Base-by-base conservation (phyloP, 2,888 invertebrate genomes). In the Leptarthrus brevirostris region DNA sequence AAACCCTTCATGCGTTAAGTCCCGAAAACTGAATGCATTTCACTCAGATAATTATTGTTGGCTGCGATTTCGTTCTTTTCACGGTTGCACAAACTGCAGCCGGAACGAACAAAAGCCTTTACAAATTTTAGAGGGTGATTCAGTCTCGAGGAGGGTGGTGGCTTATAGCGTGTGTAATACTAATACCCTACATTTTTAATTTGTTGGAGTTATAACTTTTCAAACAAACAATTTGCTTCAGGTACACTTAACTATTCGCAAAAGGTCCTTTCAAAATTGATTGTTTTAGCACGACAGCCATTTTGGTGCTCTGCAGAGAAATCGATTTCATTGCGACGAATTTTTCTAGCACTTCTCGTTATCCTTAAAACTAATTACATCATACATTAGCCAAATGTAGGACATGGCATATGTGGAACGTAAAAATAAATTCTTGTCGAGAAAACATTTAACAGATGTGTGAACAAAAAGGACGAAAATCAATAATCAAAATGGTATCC, bases 401-500 rank as follows among this genome's bases (percentile, higher is more conserved):
- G 47, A 16, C 64, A 24, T 36, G 16, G 8, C 24, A 44, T 40
- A 40, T 8, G 10, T 40, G n/a, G 12, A 44, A 47, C 24, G 20
- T 47, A n/a, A 5, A 44, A 24, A 44, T 44, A 58, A 36, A 34
- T 36, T 24, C 56, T 56, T 36, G 1, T 36, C 58, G 18, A 20
- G 20, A 5, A 34, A 36, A 36, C 18, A 12, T 18, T 40, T 4
- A n/a, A 16, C 58, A 36, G 36, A 36, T 58, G 34, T 58, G 20
- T 10, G 12, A 8, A 44, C 44, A 24, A 40, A 6, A 20, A 26
- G 18, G 10, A 30, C 5, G 81, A 83, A 82, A 83, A 83, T 83
- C 83, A 79, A 83, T 83, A 83, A 76, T 78, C 80, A 82, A 82
- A 82, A 83, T 83, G 83, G 83, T 81, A 80, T 81, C 82, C 82